phyloP scores from a whole-genome alignment of 2,888 invertebrate genomes.

The Tinea pellionella region DNA sequence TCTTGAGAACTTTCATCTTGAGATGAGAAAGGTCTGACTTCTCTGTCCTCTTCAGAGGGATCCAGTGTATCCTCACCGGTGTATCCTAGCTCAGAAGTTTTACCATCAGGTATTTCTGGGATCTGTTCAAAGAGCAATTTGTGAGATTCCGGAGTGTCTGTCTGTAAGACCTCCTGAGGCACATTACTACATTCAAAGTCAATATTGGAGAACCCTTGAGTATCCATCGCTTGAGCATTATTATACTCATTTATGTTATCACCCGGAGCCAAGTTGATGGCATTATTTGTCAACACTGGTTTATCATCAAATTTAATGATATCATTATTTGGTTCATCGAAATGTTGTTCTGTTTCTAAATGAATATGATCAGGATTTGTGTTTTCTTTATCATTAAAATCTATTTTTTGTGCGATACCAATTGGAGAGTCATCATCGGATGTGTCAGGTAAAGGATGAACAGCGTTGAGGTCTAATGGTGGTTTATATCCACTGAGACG shows the following conservation, averaged over 20 bases:
- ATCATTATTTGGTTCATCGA: constrained; percentile 49
- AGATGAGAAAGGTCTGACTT: constrained; percentile 35
- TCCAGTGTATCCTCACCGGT: constrained; percentile 47
- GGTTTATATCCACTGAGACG: constrained; percentile 40
- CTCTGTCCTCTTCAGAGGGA: constrained; percentile 47
- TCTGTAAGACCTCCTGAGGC: constrained; percentile 28
- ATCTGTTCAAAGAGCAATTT: constrained; percentile 62
- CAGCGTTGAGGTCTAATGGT: constrained; percentile 70
- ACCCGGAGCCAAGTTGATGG: constrained; percentile 29
- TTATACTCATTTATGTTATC: constrained; percentile 34
- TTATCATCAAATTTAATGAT: constrained; percentile 44
- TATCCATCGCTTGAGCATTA: constrained; percentile 26
- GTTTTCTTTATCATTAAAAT: constrained; percentile 47
- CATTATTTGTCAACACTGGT: constrained; percentile 31
- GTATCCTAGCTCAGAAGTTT: constrained; percentile 59
- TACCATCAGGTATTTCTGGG: constrained; percentile 62
- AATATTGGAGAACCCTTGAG: constrained; percentile 37
- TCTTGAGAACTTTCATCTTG: constrained; percentile 49
- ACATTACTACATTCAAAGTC: constrained; percentile 40
- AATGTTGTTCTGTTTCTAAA: constrained; percentile 16
- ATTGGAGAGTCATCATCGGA: constrained; percentile 57
- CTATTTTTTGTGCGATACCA: constrained; percentile 30
- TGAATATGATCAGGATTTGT: constrained; percentile 34
- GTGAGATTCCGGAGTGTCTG: constrained; percentile 63
- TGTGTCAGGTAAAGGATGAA: constrained; percentile 65